These are phyloP conservation scores for Anastatus disparis DNA, from an alignment of 1,140 invertebrate genomes.

Conservation along the genomic window DNA sequence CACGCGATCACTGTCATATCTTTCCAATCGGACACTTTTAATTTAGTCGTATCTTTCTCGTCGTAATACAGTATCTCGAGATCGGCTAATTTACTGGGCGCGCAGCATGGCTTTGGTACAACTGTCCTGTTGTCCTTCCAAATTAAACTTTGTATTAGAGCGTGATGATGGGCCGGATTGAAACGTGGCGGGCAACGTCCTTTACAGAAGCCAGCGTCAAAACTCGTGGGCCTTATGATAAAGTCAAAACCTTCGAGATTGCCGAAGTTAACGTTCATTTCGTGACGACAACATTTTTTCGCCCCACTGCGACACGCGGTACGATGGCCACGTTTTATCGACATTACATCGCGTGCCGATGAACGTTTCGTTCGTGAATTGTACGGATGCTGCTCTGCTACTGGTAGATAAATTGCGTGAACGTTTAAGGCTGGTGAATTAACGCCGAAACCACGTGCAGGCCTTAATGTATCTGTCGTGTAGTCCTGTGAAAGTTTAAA, in stretches of 20 bases:
- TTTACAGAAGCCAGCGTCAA: slow-evolving; percentile 79
- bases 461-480: slow-evolving; percentile 1
- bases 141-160: slow-evolving; percentile 76
- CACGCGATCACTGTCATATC: slow-evolving; percentile 80
- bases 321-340: slow-evolving; percentile 58
- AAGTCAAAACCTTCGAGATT: slow-evolving; percentile 77
- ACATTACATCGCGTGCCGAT: slow-evolving; percentile 49
- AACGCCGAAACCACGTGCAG: background rate
- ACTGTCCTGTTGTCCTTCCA: slow-evolving; percentile 71
- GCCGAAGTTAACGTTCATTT: slow-evolving; percentile 74
- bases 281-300: slow-evolving; percentile 74
- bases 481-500: no score
- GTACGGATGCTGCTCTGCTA: slow-evolving; percentile 38
- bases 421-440: slow-evolving; percentile 15
- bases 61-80: slow-evolving; percentile 77
- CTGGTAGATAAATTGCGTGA: slow-evolving; percentile 19
- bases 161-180: slow-evolving; percentile 79
- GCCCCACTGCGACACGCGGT: slow-evolving; percentile 67
- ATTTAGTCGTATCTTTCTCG: slow-evolving; percentile 71
- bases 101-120: slow-evolving; percentile 77
- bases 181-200: slow-evolving; percentile 77
- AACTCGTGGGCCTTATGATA: slow-evolving; percentile 76
- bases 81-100: slow-evolving; percentile 75
- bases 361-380: no score
- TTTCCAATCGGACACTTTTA: slow-evolving; percentile 78